phyloP scores from a whole-genome alignment of 2,888 invertebrate species.

The Nymphalis urticae region DNA sequence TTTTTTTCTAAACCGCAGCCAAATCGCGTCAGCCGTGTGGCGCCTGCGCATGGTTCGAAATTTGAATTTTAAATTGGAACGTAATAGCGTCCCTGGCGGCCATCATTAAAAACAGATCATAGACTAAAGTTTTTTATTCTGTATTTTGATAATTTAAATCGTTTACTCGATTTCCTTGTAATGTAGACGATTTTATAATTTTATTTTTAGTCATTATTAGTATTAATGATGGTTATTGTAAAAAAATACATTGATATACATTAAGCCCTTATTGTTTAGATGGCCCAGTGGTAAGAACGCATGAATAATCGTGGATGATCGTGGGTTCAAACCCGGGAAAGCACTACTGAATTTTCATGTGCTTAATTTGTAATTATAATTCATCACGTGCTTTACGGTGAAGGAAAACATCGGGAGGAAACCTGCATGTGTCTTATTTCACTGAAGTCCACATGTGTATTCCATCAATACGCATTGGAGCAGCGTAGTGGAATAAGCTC shows the following conservation, averaged over 20 bases:
- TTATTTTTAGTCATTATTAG: constrained; percentile 1
- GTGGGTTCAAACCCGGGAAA: too few species aligned
- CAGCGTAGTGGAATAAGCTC: too few species aligned
- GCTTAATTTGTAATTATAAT: too few species aligned
- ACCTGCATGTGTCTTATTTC: too few species aligned
- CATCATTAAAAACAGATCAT: constrained; percentile 76
- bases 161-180: constrained; percentile 53
- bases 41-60: constrained; percentile 59
- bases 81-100: constrained; percentile 64
- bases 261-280: too few species aligned
- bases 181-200: constrained; percentile 40
- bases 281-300: too few species aligned
- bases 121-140: constrained; percentile 48
- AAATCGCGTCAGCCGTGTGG: constrained; percentile 57
- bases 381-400: too few species aligned
- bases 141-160: constrained; percentile 54
- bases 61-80: constrained; percentile 70
- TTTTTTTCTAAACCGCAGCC: constrained; percentile 59
- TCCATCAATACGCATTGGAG: too few species aligned
- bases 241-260: neutral
- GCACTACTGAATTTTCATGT: too few species aligned
- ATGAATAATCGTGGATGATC: too few species aligned
- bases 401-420: too few species aligned
- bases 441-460: too few species aligned
- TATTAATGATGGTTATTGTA: constrained; percentile 11